These are phyloP conservation scores for Drosophila affinis DNA, from an alignment of 2,888 invertebrate genomes.

Conservation along the genomic window DNA sequence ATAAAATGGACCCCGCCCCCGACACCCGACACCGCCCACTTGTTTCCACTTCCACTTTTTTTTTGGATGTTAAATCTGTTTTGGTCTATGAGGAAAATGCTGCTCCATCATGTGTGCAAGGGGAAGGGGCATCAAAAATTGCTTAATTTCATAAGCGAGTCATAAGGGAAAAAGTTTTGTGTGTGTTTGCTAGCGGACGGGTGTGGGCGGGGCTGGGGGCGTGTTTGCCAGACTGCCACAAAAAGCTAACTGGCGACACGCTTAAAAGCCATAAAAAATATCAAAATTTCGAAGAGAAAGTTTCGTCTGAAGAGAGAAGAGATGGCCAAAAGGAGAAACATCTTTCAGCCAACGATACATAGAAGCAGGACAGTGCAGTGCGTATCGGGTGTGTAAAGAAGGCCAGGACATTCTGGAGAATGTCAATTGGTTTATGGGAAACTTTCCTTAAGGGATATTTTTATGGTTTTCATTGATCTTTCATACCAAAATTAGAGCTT, in stretches of 20 bases:
- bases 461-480: neutral
- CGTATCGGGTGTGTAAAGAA: neutral
- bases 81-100: slow-evolving; percentile 57
- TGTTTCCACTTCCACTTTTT: slow-evolving; percentile 17
- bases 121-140: slow-evolving; percentile 46
- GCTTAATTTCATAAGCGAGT: slow-evolving; percentile 75
- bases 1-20: slow-evolving; percentile 49
- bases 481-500: neutral
- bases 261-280: slow-evolving; percentile 74
- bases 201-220: slow-evolving; percentile 2
- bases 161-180: slow-evolving; percentile 72
- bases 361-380: slow-evolving; percentile 2
- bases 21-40: slow-evolving; percentile 6
- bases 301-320: slow-evolving; percentile 35
- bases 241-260: slow-evolving; percentile 54
- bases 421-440: neutral
- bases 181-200: slow-evolving; percentile 11
- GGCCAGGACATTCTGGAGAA: neutral
- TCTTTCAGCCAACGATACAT: slow-evolving; percentile 5
- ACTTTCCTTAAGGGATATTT: neutral
- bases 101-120: slow-evolving; percentile 58
- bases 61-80: slow-evolving; percentile 58
- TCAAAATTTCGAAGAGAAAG: slow-evolving; percentile 51
- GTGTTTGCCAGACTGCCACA: slow-evolving; percentile 53
- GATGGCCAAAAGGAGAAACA: slow-evolving; percentile 25